phyloP scores from a whole-genome alignment of 2,797 vertebrate genomes.

The Chelonia mydas region DNA sequence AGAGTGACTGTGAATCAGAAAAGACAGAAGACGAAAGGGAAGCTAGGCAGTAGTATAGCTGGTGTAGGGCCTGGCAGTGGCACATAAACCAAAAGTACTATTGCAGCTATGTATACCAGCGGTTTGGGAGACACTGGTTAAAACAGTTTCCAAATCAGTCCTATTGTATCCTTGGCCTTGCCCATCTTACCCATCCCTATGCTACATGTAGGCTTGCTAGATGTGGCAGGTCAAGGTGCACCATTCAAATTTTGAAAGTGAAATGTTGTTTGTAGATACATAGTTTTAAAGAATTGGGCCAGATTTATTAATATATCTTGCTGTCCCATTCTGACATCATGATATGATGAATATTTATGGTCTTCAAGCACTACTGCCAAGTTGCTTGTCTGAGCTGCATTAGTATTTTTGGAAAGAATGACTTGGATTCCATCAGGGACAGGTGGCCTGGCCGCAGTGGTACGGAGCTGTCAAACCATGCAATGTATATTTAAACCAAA shows the following conservation, averaged over 20 bases:
- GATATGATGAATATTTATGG: slow-evolving; percentile 52
- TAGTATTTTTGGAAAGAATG: slow-evolving; percentile 78
- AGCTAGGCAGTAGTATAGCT: not conserved
- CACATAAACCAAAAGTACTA: not conserved
- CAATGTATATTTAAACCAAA: slow-evolving; percentile 61
- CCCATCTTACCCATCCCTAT: not conserved
- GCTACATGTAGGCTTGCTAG: not conserved
- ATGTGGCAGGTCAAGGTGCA: not conserved
- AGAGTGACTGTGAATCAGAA: not conserved
- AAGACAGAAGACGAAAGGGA: not conserved
- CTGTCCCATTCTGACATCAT: slow-evolving; percentile 45
- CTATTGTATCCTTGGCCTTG: not conserved
- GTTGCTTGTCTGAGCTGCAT: slow-evolving; percentile 66
- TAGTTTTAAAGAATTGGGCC: not conserved
- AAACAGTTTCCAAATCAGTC: not conserved
- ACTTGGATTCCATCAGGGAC: slow-evolving; percentile 35
- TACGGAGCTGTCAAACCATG: slow-evolving; percentile 71
- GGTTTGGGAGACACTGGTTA: not conserved
- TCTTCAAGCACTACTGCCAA: slow-evolving; percentile 65
- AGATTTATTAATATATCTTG: slow-evolving; percentile 40
- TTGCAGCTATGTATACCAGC: not conserved
- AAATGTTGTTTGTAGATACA: not conserved
- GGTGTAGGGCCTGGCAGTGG: not conserved
- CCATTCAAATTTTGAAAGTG: not conserved
- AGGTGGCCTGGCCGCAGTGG: slow-evolving; percentile 75